These are phyloP conservation scores for Machimus atricapillus DNA, from an alignment of 2,888 invertebrate genomes.

Conservation along the genomic window DNA sequence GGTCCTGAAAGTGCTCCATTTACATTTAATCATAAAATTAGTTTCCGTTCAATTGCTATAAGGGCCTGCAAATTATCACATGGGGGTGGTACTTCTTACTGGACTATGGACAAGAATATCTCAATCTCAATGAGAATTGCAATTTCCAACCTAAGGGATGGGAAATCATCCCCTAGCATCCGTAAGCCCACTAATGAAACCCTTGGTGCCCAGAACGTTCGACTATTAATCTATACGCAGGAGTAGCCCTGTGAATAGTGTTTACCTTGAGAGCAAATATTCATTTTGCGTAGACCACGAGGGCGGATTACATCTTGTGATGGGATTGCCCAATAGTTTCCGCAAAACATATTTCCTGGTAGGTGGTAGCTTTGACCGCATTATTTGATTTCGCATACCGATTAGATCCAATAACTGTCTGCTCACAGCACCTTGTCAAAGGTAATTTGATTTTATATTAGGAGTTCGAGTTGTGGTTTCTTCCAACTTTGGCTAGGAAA, in stretches of 20 bases:
- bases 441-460: constrained; percentile 22
- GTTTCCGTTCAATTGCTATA: not conserved
- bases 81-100: not conserved
- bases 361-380: constrained; percentile 5
- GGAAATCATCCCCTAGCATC: not conserved
- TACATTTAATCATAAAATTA: not conserved
- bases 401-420: constrained; percentile 23
- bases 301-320: not conserved
- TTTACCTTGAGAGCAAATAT: not conserved
- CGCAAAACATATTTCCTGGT: not conserved
- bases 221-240: not conserved
- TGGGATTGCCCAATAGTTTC: not conserved
- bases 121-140: not conserved
- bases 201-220: not conserved
- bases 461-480: not conserved
- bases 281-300: not conserved
- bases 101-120: not conserved
- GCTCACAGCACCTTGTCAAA: constrained; percentile 11
- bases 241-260: not conserved
- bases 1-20: not conserved
- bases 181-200: not conserved
- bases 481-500: not conserved
- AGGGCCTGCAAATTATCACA: not conserved
- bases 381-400: constrained; percentile 10
- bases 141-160: not conserved